Percentiles rank a stretch among this genome's conserved stretches.
Conservation (phyloP, 1,140 invertebrate genomes). For the Rhopalosiphum maidis region DNA sequence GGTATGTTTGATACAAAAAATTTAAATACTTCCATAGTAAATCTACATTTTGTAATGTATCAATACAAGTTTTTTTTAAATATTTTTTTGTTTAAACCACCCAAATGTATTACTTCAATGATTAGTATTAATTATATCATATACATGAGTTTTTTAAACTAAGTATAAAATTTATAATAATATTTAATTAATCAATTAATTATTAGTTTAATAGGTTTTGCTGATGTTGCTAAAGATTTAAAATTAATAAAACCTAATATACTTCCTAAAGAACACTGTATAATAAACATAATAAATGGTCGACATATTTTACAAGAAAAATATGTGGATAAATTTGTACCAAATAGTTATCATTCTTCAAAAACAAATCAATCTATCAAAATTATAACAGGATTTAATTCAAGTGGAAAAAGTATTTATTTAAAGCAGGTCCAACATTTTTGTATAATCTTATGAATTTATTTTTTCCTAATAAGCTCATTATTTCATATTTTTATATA, state of each 20-base stretch:
- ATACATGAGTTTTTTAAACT: too few relatives aligned
- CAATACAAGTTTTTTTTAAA: too few relatives aligned
- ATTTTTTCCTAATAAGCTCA: conserved; percentile 1
- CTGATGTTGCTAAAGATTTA: conserved; percentile 73
- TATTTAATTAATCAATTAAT: background rate
- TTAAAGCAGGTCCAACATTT: conserved; percentile 64
- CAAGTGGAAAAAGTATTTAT: conserved; percentile 91
- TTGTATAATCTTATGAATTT: background rate
- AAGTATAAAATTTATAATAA: too few relatives aligned
- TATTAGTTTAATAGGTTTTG: conserved; percentile 68
- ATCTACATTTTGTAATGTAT: background rate
- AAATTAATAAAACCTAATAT: conserved; percentile 76
- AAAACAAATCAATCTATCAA: conserved; percentile 69
- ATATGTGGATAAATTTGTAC: conserved; percentile 72
- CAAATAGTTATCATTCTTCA: conserved; percentile 74
- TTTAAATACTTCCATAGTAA: background rate
- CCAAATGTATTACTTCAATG: too few relatives aligned
- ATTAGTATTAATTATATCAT: too few relatives aligned
- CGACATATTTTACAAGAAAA: conserved; percentile 81
- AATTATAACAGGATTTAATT: conserved; percentile 87
- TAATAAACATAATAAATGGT: conserved; percentile 75
- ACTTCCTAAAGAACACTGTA: conserved; percentile 61
- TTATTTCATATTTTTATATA: conserved; percentile 57
- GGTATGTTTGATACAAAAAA: conserved; percentile 64
- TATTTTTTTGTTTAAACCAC: too few relatives aligned